Evolutionary conservation across 2,113 vertebrate genomes (phyloP).

Genomic region (Oxyura jamaicensis): DNA sequence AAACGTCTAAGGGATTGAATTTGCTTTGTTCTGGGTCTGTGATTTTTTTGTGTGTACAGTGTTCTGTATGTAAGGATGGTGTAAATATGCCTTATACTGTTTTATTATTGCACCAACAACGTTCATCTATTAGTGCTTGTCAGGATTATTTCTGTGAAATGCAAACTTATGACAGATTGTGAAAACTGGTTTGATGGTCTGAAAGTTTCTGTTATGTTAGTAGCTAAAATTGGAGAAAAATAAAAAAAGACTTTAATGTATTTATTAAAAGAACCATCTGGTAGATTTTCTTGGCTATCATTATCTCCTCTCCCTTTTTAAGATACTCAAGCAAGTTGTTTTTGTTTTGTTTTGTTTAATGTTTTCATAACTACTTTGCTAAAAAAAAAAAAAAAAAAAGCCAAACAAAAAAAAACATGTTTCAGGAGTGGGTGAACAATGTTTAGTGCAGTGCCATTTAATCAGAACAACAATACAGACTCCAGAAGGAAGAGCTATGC

Average conservation of each 20-base stretch:
- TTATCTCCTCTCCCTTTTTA: constrained; percentile 22
- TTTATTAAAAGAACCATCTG: constrained; percentile 76
- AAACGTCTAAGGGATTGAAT: constrained; percentile 65
- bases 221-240: constrained; percentile 68
- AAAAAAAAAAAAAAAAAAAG: background rate
- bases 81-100: constrained; percentile 82
- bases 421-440: background rate
- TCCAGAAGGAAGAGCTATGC: background rate
- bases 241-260: constrained; percentile 76
- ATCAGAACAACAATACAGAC: background rate
- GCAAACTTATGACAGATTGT: constrained; percentile 74
- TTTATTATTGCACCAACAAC: constrained; percentile 71
- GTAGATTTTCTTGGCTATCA: constrained; percentile 56
- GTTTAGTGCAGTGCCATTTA: background rate
- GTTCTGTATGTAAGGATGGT: constrained; percentile 78
- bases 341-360: background rate
- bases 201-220: constrained; percentile 77
- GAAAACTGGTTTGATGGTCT: constrained; percentile 74
- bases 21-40: constrained; percentile 74
- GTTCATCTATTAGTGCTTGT: constrained; percentile 76
- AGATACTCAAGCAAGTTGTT: background rate
- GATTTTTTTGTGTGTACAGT: constrained; percentile 77
- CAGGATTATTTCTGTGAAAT: constrained; percentile 79
- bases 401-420: background rate
- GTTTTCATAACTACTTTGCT: constrained; percentile 13